Conservation (phyloP, 2,113 vertebrate species). For the Lynx canadensis region DNA sequence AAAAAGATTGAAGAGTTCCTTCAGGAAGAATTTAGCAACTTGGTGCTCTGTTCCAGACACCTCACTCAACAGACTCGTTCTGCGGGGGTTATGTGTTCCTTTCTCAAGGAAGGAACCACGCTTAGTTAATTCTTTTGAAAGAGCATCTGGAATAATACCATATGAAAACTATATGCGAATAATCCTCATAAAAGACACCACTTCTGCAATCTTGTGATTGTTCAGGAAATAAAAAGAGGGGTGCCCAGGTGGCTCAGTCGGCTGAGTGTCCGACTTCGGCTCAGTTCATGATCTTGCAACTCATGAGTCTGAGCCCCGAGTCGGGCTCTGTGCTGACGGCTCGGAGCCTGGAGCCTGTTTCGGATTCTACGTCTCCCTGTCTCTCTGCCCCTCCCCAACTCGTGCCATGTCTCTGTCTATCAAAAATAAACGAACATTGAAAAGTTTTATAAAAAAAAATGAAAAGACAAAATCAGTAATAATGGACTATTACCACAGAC, state of each 20-base stretch:
- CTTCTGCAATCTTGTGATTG: neutral
- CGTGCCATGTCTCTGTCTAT: no score
- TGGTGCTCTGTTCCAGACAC: neutral
- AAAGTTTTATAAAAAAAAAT: no score
- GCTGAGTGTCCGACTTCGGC: no score
- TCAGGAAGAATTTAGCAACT: neutral
- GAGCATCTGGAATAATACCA: neutral
- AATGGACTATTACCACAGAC: neutral
- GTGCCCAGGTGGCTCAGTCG: no score
- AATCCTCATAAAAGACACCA: neutral
- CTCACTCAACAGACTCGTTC: neutral
- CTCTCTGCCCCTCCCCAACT: no score
- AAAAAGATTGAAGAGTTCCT: neutral
- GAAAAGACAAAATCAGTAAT: neutral
- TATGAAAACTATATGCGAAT: neutral
- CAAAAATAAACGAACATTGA: no score
- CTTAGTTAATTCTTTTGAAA: neutral
- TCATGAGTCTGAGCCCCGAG: no score
- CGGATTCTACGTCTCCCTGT: no score
- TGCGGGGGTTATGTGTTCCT: neutral
- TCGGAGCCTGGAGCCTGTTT: no score
- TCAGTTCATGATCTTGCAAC: no score
- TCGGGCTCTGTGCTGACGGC: no score
- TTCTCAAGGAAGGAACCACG: neutral
- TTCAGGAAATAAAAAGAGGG: neutral